These are phyloP conservation scores for Scomber scombrus DNA, from an alignment of 2,113 vertebrate genomes.

Conservation along the genomic window DNA sequence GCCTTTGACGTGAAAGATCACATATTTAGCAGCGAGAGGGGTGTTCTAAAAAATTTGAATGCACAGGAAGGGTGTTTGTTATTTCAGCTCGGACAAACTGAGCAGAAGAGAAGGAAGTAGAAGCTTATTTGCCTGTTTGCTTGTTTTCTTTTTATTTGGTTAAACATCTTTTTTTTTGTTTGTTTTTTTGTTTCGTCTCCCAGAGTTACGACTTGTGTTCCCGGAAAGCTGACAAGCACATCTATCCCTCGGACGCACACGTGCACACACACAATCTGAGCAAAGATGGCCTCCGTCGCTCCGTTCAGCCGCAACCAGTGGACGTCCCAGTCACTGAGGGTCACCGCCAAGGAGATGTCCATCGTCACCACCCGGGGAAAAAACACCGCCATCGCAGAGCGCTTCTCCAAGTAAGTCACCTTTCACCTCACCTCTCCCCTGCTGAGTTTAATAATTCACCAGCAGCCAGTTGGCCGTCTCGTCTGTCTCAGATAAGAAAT, in stretches of 20 bases:
- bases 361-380: constrained; percentile 89
- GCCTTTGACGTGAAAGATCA: background rate
- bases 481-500: background rate
- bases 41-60: background rate
- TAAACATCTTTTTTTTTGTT: background rate
- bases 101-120: background rate
- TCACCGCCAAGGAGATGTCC: constrained; percentile 94
- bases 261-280: no score
- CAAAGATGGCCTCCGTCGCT: constrained; percentile 87
- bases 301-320: constrained; percentile 91
- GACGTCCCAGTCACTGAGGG: constrained; percentile 91
- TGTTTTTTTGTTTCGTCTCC: background rate
- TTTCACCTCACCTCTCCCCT: background rate
- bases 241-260: constrained; percentile 13
- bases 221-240: constrained; percentile 3
- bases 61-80: constrained; percentile 21
- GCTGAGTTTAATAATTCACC: constrained; percentile 58
- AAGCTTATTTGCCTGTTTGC: background rate
- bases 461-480: constrained; percentile 19
- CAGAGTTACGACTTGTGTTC: constrained; percentile 9
- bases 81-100: no score
- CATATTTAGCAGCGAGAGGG: background rate
- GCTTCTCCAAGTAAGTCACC: constrained; percentile 92
- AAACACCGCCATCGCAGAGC: constrained; percentile 89
- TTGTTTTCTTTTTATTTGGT: background rate